Evolutionary conservation across 2,113 vertebrate species (phyloP), one percentile per base, ranked within the genome.

Genomic region (Microtus ochrogaster): DNA sequence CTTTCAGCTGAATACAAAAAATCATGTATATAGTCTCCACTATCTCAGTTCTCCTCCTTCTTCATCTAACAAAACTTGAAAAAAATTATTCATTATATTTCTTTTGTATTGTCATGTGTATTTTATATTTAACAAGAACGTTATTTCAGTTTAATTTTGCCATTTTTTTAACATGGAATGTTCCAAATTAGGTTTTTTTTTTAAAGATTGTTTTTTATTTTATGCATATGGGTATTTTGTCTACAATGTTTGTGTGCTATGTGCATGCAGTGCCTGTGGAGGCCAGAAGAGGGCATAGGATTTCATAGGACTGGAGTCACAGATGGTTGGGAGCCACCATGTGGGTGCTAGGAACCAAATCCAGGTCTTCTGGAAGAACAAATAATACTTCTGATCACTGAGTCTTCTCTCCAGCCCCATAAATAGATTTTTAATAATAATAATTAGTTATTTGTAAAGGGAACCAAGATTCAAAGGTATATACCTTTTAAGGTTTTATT

Each of bases 81-180:
- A 89, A 89, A 76, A 90, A 88, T 81, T 49, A 72, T 85, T 92
- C 81, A 47, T 90, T 74, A 9, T 61, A 72, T 86, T 72, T 83
- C 65, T 89, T 88, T 85, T 28, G 70, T 85, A 77, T 66, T 83
- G 12, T 84, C 61, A 39, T 47, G 2, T 81, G 5, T 52, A 47
- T 78, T 92, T 94, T 88, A 55, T 70, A 74, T 90, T 94, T 88
- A 79, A 17, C 30, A 91, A 92, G 36, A 16, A 5, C 55, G 3
- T 83, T 79, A 85, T 81, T 49, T 87, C 16, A 87, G 28, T 36
- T 70, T 70, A n/a, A 70, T n/a, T 52, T 70, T 88, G 21, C 13
- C 66, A 39, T 86, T 90, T 24, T 83, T 97, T 52, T 49, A 16
- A 5, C 91, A n/a, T n/a, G 41, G 58, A 65, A 8, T 44, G 3